phyloP scores from a whole-genome alignment of 2,888 invertebrate species.

The Eilema sororculum region DNA sequence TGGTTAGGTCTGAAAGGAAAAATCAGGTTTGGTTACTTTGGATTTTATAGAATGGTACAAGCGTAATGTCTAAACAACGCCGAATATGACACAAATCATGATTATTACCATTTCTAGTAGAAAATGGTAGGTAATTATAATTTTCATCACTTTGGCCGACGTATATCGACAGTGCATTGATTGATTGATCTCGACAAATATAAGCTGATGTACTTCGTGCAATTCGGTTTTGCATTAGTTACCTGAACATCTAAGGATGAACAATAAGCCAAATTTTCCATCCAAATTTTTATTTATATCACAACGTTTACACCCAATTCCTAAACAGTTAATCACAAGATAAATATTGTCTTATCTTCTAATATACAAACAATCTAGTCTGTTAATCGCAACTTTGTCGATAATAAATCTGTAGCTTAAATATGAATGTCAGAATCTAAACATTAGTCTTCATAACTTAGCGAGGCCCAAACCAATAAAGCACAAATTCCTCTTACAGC shows the following conservation, averaged over 20 bases:
- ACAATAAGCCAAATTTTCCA: too few species aligned
- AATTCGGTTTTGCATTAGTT: too few species aligned
- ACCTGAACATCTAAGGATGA: too few species aligned
- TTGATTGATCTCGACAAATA: too few species aligned
- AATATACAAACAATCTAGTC: not conserved
- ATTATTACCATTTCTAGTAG: too few species aligned
- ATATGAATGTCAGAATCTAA: not conserved
- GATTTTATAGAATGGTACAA: too few species aligned
- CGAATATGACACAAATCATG: too few species aligned
- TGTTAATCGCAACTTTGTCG: not conserved
- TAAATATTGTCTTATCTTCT: not conserved
- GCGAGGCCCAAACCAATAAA: not conserved
- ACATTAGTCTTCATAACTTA: conserved; percentile 8
- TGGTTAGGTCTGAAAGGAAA: not conserved
- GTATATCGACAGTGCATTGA: too few species aligned
- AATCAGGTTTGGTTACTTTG: not conserved
- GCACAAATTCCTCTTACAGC: not conserved
- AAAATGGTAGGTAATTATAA: too few species aligned
- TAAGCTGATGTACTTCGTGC: too few species aligned
- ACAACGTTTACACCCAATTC: not conserved
- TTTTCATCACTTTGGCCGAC: not conserved
- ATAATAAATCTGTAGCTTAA: conserved; percentile 7
- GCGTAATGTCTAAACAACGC: too few species aligned
- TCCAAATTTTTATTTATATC: not conserved
- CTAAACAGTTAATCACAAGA: not conserved